Evolutionary conservation across 2,888 invertebrate genomes (phyloP).

Genomic region (Phasia obesa): DNA sequence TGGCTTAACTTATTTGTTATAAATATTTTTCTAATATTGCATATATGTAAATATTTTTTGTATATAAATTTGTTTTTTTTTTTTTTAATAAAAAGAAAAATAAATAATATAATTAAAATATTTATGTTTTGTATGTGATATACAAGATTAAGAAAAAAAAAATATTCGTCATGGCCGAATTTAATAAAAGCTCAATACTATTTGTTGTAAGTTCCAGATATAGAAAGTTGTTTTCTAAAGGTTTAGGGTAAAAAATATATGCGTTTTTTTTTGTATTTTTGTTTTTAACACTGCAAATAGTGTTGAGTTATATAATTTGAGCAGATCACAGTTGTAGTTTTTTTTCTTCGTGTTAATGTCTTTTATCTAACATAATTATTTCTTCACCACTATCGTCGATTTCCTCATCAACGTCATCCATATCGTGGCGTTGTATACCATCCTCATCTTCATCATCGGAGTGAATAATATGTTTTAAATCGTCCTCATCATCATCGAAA

Average conservation of each 20-base stretch:
- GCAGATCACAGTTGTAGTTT: conserved; percentile 68
- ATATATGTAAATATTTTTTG: conserved; percentile 34
- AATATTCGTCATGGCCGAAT: conserved; percentile 56
- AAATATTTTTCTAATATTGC: conserved; percentile 62
- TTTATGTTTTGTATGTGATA: conserved; percentile 35
- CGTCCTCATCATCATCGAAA: conserved; percentile 86
- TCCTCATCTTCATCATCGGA: conserved; percentile 77
- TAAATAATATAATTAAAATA: conserved; percentile 11
- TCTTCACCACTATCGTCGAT: conserved; percentile 79
- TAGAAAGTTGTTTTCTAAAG: conserved; percentile 2
- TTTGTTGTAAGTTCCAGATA: conserved; percentile 8
- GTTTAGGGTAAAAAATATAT: conserved; percentile 29
- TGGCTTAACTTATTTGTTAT: conserved; percentile 49
- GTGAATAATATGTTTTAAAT: conserved; percentile 83
- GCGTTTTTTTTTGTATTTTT: background rate
- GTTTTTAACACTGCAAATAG: conserved; percentile 14
- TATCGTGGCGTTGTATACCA: conserved; percentile 72
- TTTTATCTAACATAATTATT: conserved; percentile 78
- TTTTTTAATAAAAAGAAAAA: background rate
- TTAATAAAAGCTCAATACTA: conserved; percentile 37
- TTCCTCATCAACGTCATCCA: conserved; percentile 75
- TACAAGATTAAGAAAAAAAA: background rate
- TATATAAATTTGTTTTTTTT: background rate
- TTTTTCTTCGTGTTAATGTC: conserved; percentile 67
- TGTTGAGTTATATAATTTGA: conserved; percentile 46